Conservation (phyloP, 2,113 vertebrate species). For the Sinocyclocheilus anophthalmus region DNA sequence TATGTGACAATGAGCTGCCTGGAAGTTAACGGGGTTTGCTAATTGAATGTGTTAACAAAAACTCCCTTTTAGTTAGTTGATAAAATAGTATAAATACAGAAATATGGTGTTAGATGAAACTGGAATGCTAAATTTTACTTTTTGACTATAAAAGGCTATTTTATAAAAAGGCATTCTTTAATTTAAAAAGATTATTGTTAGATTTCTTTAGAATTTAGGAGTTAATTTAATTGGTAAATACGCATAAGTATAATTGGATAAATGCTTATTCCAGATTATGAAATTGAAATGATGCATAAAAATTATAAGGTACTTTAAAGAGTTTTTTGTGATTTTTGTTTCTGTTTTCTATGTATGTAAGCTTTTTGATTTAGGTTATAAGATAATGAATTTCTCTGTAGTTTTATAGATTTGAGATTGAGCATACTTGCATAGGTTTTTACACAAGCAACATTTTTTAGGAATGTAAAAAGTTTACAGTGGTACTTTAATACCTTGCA, state of each 20-base stretch:
- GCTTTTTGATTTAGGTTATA: conserved; percentile 27
- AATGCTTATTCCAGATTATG: not conserved
- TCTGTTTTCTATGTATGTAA: conserved; percentile 29
- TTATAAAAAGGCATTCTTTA: not conserved
- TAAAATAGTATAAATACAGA: not conserved
- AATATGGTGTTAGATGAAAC: not conserved
- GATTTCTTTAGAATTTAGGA: not conserved
- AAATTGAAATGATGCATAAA: not conserved
- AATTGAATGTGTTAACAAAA: conserved; percentile 1
- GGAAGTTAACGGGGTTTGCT: conserved; percentile 18
- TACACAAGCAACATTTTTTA: conserved; percentile 31
- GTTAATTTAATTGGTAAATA: not conserved
- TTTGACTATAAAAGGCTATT: not conserved
- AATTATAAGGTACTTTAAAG: conserved; percentile 11
- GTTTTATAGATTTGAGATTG: conserved; percentile 26
- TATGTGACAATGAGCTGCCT: not conserved
- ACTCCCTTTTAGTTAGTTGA: not conserved
- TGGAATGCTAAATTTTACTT: not conserved
- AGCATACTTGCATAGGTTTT: conserved; percentile 21
- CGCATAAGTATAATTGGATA: too few species aligned
- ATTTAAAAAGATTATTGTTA: not conserved
- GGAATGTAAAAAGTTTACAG: conserved; percentile 19
- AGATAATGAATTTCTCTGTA: conserved; percentile 19
- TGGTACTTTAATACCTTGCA: conserved; percentile 28
- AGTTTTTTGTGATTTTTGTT: conserved; percentile 27